Conservation (phyloP, 2,797 vertebrate species). For the Octomys mimax region DNA sequence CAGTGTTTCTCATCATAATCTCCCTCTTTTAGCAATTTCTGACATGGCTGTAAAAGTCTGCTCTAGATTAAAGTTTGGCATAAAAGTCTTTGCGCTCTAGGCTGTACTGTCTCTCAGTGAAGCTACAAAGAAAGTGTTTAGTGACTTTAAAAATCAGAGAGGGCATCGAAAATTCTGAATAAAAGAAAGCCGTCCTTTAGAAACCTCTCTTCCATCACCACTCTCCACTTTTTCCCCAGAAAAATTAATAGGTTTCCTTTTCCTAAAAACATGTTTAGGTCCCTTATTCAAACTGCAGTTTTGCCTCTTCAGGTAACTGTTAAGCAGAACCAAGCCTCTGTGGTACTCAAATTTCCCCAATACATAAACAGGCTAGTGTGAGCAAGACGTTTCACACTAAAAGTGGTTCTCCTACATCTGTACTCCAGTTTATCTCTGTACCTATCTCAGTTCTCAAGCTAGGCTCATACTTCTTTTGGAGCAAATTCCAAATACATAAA, state of each 20-base stretch:
- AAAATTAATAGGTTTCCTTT: slow-evolving; percentile 58
- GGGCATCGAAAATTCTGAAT: background rate
- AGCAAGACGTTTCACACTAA: slow-evolving; percentile 37
- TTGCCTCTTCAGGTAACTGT: slow-evolving; percentile 39
- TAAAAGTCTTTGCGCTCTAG: slow-evolving; percentile 59
- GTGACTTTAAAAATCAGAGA: slow-evolving; percentile 53
- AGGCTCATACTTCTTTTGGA: background rate
- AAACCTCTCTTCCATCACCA: background rate
- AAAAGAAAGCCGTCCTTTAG: slow-evolving; percentile 60
- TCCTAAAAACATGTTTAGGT: background rate
- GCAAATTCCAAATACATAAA: slow-evolving; percentile 16
- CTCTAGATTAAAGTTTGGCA: slow-evolving; percentile 65
- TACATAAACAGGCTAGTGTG: background rate
- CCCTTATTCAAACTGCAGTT: slow-evolving; percentile 39
- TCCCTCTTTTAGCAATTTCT: slow-evolving; percentile 43
- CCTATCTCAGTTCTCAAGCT: background rate
- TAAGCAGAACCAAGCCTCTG: slow-evolving; percentile 36
- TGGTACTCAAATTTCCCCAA: slow-evolving; percentile 19
- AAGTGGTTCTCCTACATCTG: background rate
- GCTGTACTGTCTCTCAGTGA: slow-evolving; percentile 58
- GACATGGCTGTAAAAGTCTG: slow-evolving; percentile 62
- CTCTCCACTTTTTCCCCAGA: too few relatives aligned
- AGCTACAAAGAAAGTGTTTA: slow-evolving; percentile 62
- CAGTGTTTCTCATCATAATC: slow-evolving; percentile 54
- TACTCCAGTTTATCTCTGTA: background rate